Conservation (phyloP, 2,888 invertebrate species). For the Heliconius ismenius region DNA sequence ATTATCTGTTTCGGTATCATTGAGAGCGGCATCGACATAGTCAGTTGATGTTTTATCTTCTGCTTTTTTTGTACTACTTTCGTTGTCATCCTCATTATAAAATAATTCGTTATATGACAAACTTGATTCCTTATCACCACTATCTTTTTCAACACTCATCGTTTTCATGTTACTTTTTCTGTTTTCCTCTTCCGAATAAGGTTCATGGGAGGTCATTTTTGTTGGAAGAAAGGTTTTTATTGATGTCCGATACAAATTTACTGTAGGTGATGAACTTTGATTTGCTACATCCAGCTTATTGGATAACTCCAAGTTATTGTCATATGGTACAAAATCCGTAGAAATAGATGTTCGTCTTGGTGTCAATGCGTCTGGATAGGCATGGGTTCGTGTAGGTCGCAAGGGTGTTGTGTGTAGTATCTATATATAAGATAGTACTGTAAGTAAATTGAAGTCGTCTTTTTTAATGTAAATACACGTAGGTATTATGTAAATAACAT, state of each 20-base stretch:
- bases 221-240: constrained; percentile 4
- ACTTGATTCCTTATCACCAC: constrained; percentile 52
- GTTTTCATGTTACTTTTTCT: constrained; percentile 40
- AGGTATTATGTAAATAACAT: too few species aligned
- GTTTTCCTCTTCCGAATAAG: not conserved
- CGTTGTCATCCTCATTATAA: constrained; percentile 58
- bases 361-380: constrained; percentile 44
- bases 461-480: too few species aligned
- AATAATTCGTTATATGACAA: constrained; percentile 58
- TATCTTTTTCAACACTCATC: constrained; percentile 38
- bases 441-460: not conserved
- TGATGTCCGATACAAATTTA: constrained; percentile 25
- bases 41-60: constrained; percentile 28
- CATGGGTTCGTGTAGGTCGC: constrained; percentile 52
- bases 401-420: constrained; percentile 40
- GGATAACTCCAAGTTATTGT: constrained; percentile 22
- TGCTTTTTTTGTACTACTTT: constrained; percentile 28
- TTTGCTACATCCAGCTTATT: constrained; percentile 10
- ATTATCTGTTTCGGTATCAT: constrained; percentile 36
- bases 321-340: constrained; percentile 46
- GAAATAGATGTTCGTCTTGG: constrained; percentile 55
- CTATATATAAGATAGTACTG: constrained; percentile 30
- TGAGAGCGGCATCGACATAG: constrained; percentile 38
- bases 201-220: not conserved
- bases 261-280: constrained; percentile 7